Conservation (phyloP, 2,888 invertebrate species). For the Aproaerema taeniolella region DNA sequence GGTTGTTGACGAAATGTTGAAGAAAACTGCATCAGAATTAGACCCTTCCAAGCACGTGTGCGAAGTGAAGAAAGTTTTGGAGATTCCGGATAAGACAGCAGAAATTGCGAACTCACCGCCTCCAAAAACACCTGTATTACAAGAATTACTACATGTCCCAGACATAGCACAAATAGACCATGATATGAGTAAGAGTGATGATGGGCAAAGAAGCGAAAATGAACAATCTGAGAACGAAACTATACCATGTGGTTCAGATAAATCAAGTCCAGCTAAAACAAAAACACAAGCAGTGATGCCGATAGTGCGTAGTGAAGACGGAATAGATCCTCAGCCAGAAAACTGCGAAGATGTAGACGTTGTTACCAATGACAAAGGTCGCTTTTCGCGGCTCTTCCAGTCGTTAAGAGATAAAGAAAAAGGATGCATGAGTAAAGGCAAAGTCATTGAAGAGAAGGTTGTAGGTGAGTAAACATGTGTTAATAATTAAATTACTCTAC, state of each 20-base stretch:
- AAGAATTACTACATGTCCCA: constrained; percentile 58
- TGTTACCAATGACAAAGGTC: constrained; percentile 59
- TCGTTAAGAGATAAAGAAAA: constrained; percentile 64
- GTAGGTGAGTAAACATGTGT: constrained; percentile 47
- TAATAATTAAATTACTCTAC: too few relatives aligned
- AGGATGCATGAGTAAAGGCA: constrained; percentile 70
- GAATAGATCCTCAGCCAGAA: constrained; percentile 42
- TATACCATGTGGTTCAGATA: constrained; percentile 67
- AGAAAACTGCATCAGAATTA: constrained; percentile 43
- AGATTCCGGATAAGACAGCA: constrained; percentile 47
- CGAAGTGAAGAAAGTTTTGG: constrained; percentile 47
- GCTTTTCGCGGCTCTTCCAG: constrained; percentile 62
- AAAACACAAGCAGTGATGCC: constrained; percentile 73
- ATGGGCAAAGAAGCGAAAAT: constrained; percentile 61
- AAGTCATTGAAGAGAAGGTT: constrained; percentile 65
- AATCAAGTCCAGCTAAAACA: constrained; percentile 63
- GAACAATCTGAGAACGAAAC: constrained; percentile 71
- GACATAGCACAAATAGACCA: constrained; percentile 62
- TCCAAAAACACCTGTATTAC: constrained; percentile 61
- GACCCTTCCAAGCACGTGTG: constrained; percentile 40
- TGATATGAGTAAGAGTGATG: constrained; percentile 60
- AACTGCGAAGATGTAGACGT: constrained; percentile 53
- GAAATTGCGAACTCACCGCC: constrained; percentile 61
- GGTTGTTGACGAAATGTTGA: constrained; percentile 51
- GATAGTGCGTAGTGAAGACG: constrained; percentile 64